These are phyloP conservation scores for Gisinianus flammeolus DNA, from an alignment of 2,888 invertebrate species.

Conservation along the genomic window DNA sequence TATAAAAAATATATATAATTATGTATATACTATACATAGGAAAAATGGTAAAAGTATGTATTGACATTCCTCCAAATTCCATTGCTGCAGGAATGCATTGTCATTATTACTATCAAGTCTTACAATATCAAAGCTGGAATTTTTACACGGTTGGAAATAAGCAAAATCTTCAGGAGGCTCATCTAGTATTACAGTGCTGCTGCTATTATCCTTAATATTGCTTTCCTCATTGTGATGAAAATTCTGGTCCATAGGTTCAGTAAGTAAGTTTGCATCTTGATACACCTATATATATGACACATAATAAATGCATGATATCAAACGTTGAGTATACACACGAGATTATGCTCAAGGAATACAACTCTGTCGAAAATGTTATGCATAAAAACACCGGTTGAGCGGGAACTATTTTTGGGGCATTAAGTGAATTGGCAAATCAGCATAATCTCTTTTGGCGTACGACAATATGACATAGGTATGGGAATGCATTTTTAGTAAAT, in stretches of 20 bases:
- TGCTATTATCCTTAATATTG: neutral
- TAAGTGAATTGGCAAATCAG: neutral
- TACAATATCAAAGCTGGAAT: constrained; percentile 24
- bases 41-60: neutral
- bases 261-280: too few relatives aligned
- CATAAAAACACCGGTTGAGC: neutral
- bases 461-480: too few relatives aligned
- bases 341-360: neutral
- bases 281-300: neutral
- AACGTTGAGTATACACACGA: neutral
- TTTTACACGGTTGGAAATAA: constrained; percentile 17
- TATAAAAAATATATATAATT: neutral
- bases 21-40: neutral
- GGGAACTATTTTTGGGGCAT: neutral
- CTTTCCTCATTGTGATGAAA: neutral
- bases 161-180: constrained; percentile 30
- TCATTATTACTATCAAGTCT: neutral
- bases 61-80: neutral
- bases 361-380: neutral
- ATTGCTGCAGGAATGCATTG: neutral
- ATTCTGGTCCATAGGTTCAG: too few relatives aligned
- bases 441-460: too few relatives aligned
- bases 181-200: neutral
- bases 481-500: too few relatives aligned
- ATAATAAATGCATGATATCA: too few relatives aligned